Evolutionary conservation across 2,797 vertebrate species (phyloP).

Genomic region (Trematomus bernacchii): DNA sequence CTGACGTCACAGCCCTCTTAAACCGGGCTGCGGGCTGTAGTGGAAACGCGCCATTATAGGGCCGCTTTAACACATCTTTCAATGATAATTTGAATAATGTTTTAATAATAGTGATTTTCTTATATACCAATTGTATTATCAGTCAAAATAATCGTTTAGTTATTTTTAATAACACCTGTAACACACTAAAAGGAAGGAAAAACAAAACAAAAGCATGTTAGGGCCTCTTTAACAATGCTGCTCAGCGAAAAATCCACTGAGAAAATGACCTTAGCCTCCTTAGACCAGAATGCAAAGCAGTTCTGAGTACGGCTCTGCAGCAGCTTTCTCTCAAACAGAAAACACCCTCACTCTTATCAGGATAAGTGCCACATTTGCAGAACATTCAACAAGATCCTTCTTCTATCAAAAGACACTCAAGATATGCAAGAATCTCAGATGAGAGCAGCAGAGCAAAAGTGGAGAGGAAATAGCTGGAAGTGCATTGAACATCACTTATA

Average conservation of each 20-base stretch:
- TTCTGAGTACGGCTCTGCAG: background rate
- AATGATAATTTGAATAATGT: no score
- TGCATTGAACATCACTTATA: conserved; percentile 1
- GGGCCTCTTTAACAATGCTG: background rate
- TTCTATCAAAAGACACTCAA: conserved; percentile 7
- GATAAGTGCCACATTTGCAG: conserved; percentile 28
- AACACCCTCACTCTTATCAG: conserved; percentile 25
- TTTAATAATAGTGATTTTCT: no score
- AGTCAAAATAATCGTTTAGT: no score
- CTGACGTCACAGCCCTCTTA: no score
- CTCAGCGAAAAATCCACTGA: background rate
- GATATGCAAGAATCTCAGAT: conserved; percentile 5
- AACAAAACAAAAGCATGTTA: no score
- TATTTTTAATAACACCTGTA: no score
- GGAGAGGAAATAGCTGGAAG: conserved; percentile 20
- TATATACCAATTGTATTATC: no score
- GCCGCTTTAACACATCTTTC: no score
- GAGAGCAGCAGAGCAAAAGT: conserved; percentile 22
- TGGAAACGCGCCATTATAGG: no score
- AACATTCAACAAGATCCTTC: conserved; percentile 16
- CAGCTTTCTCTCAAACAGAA: conserved; percentile 26
- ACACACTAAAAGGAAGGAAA: no score
- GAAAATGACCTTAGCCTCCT: background rate
- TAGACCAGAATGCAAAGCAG: conserved; percentile 10
- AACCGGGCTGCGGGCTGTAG: no score